A percentile compares a stretch with the other conserved stretches of the same genome.
phyloP scores from a whole-genome alignment of 2,888 invertebrate species.

The Brachyptera risi region DNA sequence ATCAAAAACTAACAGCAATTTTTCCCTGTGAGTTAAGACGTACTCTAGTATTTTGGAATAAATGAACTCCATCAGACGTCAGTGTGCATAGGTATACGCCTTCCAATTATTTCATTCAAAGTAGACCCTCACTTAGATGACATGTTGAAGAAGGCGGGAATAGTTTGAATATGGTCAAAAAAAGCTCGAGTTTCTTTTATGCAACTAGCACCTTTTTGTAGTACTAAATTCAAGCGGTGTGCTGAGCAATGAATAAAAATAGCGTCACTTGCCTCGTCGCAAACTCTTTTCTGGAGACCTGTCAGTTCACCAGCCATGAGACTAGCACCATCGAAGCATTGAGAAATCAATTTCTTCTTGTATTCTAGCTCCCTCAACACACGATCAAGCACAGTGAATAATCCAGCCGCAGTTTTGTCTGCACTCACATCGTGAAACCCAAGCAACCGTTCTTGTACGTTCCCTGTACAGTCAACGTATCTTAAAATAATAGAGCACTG shows the following conservation, averaged over 20 bases:
- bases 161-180: too few species aligned
- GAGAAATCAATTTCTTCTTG: constrained; percentile 33
- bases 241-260: constrained; percentile 18
- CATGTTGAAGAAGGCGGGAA: too few species aligned
- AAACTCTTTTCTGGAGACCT: constrained; percentile 21
- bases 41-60: too few species aligned
- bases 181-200: too few species aligned
- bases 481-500: constrained; percentile 33
- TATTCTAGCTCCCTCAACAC: constrained; percentile 31
- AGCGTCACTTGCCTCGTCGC: constrained; percentile 15
- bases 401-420: constrained; percentile 10
- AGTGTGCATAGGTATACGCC: too few species aligned
- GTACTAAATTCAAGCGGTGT: too few species aligned
- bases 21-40: too few species aligned
- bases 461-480: constrained; percentile 29
- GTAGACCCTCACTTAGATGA: too few species aligned
- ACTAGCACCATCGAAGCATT: constrained; percentile 29
- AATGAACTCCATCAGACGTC: too few species aligned
- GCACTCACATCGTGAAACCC: constrained; percentile 35
- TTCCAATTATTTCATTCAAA: too few species aligned
- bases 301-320: constrained; percentile 26
- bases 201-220: too few species aligned
- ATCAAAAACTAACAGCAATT: too few species aligned
- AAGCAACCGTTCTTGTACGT: constrained; percentile 33
- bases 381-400: constrained; percentile 15